Percentiles rank a stretch among this genome's conserved stretches.
phyloP scores from a whole-genome alignment of 1,140 invertebrate species.

The Phocides pigmalion region DNA sequence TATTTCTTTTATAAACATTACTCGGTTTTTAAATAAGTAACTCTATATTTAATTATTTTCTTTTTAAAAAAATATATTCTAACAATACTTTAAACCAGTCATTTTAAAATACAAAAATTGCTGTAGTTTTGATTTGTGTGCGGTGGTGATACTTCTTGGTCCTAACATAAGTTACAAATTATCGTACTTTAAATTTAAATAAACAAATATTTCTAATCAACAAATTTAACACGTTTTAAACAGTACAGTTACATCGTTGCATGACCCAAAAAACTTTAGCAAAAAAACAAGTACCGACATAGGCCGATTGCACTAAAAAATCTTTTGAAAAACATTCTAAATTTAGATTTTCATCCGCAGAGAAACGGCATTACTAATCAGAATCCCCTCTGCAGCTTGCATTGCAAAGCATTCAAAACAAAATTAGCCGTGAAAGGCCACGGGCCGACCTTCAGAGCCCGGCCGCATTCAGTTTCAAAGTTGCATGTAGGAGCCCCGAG shows the following conservation, averaged over 20 bases:
- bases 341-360: conserved; percentile 1
- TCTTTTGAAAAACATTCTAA: conserved; percentile 13
- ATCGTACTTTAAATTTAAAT: no score
- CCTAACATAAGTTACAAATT: no score
- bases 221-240: no score
- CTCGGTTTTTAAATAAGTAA: no score
- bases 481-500: neutral
- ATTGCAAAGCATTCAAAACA: conserved; percentile 18
- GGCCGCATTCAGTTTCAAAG: conserved; percentile 2
- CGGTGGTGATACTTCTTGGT: no score
- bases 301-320: conserved; percentile 1
- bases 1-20: no score
- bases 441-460: conserved; percentile 9
- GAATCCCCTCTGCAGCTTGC: neutral
- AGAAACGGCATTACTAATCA: conserved; percentile 25
- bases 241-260: neutral
- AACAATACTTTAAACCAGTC: no score
- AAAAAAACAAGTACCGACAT: neutral
- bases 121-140: no score
- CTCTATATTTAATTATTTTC: no score
- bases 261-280: neutral
- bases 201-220: no score
- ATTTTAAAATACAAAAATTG: no score
- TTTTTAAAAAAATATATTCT: no score
- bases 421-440: conserved; percentile 26